Percentiles rank a stretch among this genome's conserved stretches.
These are phyloP conservation scores for Drosophila oshimai DNA, from an alignment of 1,140 invertebrate genomes.

Conservation along the genomic window DNA sequence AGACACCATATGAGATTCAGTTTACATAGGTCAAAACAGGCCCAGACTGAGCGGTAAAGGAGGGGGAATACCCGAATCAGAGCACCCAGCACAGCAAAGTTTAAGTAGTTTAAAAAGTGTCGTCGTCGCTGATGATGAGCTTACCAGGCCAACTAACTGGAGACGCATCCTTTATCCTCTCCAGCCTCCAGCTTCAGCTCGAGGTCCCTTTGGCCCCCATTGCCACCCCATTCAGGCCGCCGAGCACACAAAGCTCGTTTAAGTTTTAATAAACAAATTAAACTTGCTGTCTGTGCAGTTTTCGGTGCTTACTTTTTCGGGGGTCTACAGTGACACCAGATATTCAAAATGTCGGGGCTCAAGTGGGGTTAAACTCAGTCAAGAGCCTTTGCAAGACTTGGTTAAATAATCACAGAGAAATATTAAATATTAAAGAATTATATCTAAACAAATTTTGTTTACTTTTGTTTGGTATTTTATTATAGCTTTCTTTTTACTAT, in stretches of 20 bases:
- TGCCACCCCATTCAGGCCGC: constrained; percentile 32
- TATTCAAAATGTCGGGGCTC: background rate
- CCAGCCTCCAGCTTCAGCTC: background rate
- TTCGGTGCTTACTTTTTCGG: constrained; percentile 24
- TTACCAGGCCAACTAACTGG: constrained; percentile 50
- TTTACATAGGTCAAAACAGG: constrained; percentile 53
- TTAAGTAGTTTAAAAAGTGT: constrained; percentile 77
- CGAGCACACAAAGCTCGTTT: constrained; percentile 65
- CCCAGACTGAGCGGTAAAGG: background rate
- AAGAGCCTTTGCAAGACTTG: background rate
- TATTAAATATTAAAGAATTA: too few relatives aligned
- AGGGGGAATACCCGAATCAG: background rate
- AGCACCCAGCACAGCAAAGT: constrained; percentile 51
- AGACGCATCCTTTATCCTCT: constrained; percentile 14
- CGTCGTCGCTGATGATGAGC: constrained; percentile 53
- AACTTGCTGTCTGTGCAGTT: constrained; percentile 67
- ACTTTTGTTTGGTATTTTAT: too few relatives aligned
- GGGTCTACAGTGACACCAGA: constrained; percentile 13
- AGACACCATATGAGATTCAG: constrained; percentile 30
- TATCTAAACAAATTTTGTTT: too few relatives aligned
- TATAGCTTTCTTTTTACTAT: too few relatives aligned
- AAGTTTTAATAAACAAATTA: constrained; percentile 80
- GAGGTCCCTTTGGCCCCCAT: background rate
- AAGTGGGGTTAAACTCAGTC: constrained; percentile 10
- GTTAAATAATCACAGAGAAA: too few relatives aligned